phyloP scores from a whole-genome alignment of 1,140 invertebrate genomes.

The Drosophila pseudoananassae region DNA sequence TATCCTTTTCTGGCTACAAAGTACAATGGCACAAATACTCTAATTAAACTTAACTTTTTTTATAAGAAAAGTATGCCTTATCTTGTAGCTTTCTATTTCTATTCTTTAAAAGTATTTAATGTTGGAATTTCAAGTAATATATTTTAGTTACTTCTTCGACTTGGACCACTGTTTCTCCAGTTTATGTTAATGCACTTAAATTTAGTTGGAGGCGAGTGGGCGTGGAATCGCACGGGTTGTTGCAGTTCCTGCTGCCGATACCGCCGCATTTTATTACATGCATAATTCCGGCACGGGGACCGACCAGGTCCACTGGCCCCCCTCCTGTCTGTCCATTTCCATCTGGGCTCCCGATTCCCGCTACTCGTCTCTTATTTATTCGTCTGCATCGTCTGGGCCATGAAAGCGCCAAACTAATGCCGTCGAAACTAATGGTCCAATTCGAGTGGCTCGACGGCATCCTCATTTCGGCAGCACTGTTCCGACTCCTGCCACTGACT shows the following conservation, averaged over 20 bases:
- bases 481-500: background rate
- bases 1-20: slow-evolving; percentile 47
- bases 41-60: too few species aligned
- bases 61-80: too few species aligned
- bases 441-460: slow-evolving; percentile 76
- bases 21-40: slow-evolving; percentile 16
- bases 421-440: slow-evolving; percentile 83
- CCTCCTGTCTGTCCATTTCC: slow-evolving; percentile 17
- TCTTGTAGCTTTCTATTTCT: background rate
- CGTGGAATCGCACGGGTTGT: slow-evolving; percentile 52
- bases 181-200: slow-evolving; percentile 83
- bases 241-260: slow-evolving; percentile 50
- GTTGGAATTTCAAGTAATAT: background rate
- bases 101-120: background rate
- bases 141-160: background rate
- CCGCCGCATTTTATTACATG: slow-evolving; percentile 79
- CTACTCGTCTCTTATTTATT: slow-evolving; percentile 74
- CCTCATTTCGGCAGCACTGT: slow-evolving; percentile 24
- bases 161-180: slow-evolving; percentile 26
- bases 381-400: slow-evolving; percentile 60
- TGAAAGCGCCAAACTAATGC: slow-evolving; percentile 77
- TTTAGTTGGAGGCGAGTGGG: slow-evolving; percentile 58
- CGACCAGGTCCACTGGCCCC: slow-evolving; percentile 24
- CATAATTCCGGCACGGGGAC: slow-evolving; percentile 71
- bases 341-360: slow-evolving; percentile 27